phyloP scores from a whole-genome alignment of 1,140 invertebrate genomes.

The Hycleus phaleratus region DNA sequence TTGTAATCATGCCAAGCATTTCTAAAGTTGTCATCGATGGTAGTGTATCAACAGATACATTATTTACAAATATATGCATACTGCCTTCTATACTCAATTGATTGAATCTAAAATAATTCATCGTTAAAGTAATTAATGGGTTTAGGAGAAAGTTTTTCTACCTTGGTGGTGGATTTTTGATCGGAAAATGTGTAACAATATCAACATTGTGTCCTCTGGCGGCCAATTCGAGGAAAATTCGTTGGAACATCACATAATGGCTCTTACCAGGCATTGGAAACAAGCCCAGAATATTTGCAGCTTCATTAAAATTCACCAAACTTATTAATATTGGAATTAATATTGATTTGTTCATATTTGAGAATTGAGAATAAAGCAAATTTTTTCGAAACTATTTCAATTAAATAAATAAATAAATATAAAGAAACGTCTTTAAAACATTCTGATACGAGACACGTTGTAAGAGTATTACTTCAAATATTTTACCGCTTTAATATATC shows the following conservation, averaged over 20 bases:
- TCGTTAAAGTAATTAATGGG: not conserved
- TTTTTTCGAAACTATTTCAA: no score
- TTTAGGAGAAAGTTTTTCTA: not conserved
- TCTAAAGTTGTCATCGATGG: not conserved
- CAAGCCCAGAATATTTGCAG: slow-evolving; percentile 25
- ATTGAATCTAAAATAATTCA: slow-evolving; percentile 30
- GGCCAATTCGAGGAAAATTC: slow-evolving; percentile 54
- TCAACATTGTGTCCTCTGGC: slow-evolving; percentile 59
- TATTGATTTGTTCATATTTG: no score
- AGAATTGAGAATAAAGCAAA: no score
- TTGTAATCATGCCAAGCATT: slow-evolving; percentile 21
- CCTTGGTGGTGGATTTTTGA: slow-evolving; percentile 39
- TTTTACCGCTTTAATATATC: no score
- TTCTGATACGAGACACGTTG: no score
- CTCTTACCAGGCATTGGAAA: slow-evolving; percentile 22
- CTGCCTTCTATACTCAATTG: slow-evolving; percentile 34
- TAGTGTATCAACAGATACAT: slow-evolving; percentile 20
- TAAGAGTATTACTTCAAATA: no score
- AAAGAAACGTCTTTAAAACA: no score
- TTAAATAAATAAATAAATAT: no score
- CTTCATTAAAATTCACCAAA: not conserved
- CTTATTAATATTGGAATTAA: no score
- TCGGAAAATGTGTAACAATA: slow-evolving; percentile 56
- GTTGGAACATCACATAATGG: slow-evolving; percentile 48
- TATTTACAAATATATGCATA: slow-evolving; percentile 25